Evolutionary conservation across 2,113 vertebrate genomes (phyloP).

Genomic region (Cyrtonyx montezumae): DNA sequence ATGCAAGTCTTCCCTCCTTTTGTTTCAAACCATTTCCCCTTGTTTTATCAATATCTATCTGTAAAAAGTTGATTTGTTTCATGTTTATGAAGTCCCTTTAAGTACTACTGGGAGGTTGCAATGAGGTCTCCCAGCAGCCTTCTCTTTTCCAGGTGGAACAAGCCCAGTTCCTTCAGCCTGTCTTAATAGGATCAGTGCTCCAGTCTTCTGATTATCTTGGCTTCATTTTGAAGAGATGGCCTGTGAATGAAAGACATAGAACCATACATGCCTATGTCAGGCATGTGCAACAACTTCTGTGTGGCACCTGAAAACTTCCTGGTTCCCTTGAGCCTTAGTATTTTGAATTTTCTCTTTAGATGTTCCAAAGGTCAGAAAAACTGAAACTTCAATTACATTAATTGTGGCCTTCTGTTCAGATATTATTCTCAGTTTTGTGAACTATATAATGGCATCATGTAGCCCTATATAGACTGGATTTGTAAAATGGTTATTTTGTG

Average conservation of each 20-base stretch:
- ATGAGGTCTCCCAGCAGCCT: too few relatives aligned
- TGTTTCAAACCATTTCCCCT: too few relatives aligned
- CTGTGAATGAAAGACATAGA: background rate
- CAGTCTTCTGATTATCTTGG: too few relatives aligned
- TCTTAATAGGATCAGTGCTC: too few relatives aligned
- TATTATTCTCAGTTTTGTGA: background rate
- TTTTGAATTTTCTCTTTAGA: background rate
- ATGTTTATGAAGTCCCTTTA: too few relatives aligned
- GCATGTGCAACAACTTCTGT: background rate
- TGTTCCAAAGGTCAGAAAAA: background rate
- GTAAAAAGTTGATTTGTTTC: too few relatives aligned
- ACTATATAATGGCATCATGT: background rate
- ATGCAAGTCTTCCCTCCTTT: too few relatives aligned
- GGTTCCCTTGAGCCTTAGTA: background rate
- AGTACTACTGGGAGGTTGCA: too few relatives aligned
- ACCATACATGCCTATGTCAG: accelerated
- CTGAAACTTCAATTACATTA: background rate
- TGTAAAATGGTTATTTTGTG: background rate
- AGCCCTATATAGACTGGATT: background rate
- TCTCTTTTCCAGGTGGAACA: too few relatives aligned
- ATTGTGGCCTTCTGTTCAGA: background rate
- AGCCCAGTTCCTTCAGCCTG: too few relatives aligned
- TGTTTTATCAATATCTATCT: too few relatives aligned
- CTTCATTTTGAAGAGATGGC: background rate
- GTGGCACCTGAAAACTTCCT: background rate